Evolutionary conservation across 2,797 vertebrate species (phyloP), one percentile per base, ranked within the genome.

Genomic region (Chelon labrosus): DNA sequence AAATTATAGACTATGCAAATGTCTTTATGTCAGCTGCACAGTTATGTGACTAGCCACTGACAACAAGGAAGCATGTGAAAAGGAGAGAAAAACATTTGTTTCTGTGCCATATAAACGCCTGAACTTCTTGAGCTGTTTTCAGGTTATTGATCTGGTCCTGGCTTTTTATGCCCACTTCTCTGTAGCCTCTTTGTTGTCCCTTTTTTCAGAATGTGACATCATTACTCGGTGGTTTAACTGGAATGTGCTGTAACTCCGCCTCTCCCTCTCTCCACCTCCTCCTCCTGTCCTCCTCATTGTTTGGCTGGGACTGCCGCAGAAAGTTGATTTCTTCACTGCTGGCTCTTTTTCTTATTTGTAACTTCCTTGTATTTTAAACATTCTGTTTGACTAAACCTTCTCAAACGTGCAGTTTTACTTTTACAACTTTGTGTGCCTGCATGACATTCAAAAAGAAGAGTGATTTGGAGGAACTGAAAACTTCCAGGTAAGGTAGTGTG

Each of bases 181-280:
- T 10, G 22, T 60, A 74, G 64, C 22, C 51, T 75, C 75, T 73
- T 77, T 83, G 58, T 79, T 86, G 83, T 81, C 75, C 37, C 38
- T 63, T 70, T 80, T 73, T 82, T 85, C 65, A 73, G 47, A 64
- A 73, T 73, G 87, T 94, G 92, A 94, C 92, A 92, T 92, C 91
- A 93, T 77, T 85, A 80, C 89, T 87, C 85, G 63, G 76, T 81
- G 83, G 84, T 86, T 70, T 64, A 73, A 85, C 81, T 84, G 92
- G 92, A 94, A 94, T 93, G 93, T 85, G 85, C 79, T 64, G 9
- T 89, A 80, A 82, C 87, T 84, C 90, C 90, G 47, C 92, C 92
- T 64, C 82, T 70, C 44, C 42, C 53, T 57, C 84, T 63, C 81
- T 71, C 73, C 65, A 51, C 65, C 74, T 78, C 64, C 38, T 59